Base-by-base conservation (phyloP, 2,113 vertebrate species). In the Leucosticte australis region DNA sequence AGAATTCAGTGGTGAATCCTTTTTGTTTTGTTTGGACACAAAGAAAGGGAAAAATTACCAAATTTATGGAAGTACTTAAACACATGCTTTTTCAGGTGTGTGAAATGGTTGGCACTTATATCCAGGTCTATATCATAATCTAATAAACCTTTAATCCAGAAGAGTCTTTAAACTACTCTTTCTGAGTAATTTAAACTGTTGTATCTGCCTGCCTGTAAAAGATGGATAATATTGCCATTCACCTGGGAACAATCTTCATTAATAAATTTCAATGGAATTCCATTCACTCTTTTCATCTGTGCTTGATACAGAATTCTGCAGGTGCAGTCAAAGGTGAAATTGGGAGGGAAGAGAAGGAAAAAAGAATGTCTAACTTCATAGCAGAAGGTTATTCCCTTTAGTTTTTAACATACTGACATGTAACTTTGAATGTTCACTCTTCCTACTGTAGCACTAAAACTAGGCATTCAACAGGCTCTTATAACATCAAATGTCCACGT, bases 111-210 rank as follows among this genome's bases (percentile, higher is more conserved):
- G 71, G 70, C 41, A 65, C 65, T 95, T 74, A 81, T 20, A 93
- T 83, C 60, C 53, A 85, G 86, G 71, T 79, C 89, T 94, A 53
- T 76, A 88, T 83, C 62, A 92, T 94, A 96, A 96, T 93, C 89
- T 93, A 94, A 94, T 96, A 96, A 97, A 87, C 67, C 78, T 95
- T 87, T 94, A 97, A 96, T 96, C 68, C 62, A 86, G 62, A 94
- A 67, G 63, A 89, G 50, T 91, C 76, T 96, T 97, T 95, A 95
- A 96, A 92, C 44, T 42, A 74, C 86, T 94, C 37, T 94, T 89
- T 95, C 78, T 91, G 69, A 97, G 79, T 74, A 86, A 73, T 94
- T 95, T 96, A 88, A 96, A 63, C 44, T 84, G 68, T 95, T 95
- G 87, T 83, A 92, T 90, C 88, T 95, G 67, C 85, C 71, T 95